These are phyloP conservation scores for Gnathonemus echidnorhynchus DNA, from an alignment of 2,113 vertebrate genomes.

Conservation along the genomic window DNA sequence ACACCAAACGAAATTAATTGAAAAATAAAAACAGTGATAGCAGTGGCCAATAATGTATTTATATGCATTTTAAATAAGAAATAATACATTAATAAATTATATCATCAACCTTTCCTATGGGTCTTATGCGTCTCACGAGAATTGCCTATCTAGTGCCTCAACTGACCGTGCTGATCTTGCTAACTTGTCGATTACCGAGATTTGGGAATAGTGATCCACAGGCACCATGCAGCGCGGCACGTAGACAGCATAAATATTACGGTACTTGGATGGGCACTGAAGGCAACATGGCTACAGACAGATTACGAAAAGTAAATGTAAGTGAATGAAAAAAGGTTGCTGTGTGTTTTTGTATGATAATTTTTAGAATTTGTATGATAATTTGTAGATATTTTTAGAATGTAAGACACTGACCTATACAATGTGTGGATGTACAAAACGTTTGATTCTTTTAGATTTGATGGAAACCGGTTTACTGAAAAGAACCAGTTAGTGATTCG, in stretches of 20 bases:
- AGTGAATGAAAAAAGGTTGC: neutral
- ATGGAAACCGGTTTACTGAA: neutral
- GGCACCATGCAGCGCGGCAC: neutral
- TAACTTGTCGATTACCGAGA: neutral
- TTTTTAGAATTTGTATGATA: neutral
- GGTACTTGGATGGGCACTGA: neutral
- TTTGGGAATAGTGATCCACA: neutral
- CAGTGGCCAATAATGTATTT: neutral
- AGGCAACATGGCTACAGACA: neutral
- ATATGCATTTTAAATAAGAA: neutral
- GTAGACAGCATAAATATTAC: neutral
- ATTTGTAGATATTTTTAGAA: neutral
- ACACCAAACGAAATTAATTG: neutral
- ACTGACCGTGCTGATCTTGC: neutral
- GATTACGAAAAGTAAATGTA: neutral
- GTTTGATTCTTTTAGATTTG: neutral
- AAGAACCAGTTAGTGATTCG: neutral
- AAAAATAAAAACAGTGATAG: neutral
- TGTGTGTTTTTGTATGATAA: neutral
- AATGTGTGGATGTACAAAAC: neutral
- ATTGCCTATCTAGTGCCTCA: neutral
- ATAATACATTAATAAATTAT: neutral
- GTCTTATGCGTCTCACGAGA: neutral
- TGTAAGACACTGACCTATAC: neutral
- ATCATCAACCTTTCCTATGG: neutral